Conservation (phyloP, 2,797 vertebrate genomes). For the Molothrus aeneus region DNA sequence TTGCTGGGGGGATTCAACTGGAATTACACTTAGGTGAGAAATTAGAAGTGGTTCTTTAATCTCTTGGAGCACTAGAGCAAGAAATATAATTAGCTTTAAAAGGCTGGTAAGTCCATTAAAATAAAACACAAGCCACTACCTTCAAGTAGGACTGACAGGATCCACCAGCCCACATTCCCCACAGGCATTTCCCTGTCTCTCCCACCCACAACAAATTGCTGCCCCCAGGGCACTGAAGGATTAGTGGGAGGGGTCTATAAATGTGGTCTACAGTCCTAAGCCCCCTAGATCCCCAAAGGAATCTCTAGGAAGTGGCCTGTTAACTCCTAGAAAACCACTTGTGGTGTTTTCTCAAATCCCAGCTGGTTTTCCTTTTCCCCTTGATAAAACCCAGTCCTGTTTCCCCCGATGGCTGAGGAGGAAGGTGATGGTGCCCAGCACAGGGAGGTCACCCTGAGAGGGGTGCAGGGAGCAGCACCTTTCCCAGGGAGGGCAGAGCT, state of each 20-base stretch:
- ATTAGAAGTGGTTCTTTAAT: background rate
- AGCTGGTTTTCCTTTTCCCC: background rate
- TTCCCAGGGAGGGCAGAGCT: background rate
- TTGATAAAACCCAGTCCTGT: rapidly evolving
- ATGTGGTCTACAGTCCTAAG: rapidly evolving
- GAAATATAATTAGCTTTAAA: constrained; percentile 16
- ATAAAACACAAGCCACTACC: rapidly evolving
- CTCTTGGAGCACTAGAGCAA: background rate
- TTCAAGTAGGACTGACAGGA: background rate
- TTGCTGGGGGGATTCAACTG: background rate
- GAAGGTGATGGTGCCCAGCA: background rate
- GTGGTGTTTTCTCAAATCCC: background rate
- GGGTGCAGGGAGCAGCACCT: background rate
- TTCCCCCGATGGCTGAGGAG: rapidly evolving
- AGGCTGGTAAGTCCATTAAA: background rate
- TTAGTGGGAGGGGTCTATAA: background rate
- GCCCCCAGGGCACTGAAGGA: rapidly evolving
- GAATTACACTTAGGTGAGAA: background rate
- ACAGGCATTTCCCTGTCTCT: background rate
- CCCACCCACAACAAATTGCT: background rate
- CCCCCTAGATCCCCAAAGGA: background rate
- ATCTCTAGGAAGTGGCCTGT: background rate
- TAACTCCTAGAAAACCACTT: background rate
- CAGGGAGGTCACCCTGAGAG: rapidly evolving
- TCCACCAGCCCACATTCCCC: background rate